A percentile compares a stretch with the other conserved stretches of the same genome.
phyloP scores from a whole-genome alignment of 2,113 vertebrate genomes.

The Thunnus thynnus region DNA sequence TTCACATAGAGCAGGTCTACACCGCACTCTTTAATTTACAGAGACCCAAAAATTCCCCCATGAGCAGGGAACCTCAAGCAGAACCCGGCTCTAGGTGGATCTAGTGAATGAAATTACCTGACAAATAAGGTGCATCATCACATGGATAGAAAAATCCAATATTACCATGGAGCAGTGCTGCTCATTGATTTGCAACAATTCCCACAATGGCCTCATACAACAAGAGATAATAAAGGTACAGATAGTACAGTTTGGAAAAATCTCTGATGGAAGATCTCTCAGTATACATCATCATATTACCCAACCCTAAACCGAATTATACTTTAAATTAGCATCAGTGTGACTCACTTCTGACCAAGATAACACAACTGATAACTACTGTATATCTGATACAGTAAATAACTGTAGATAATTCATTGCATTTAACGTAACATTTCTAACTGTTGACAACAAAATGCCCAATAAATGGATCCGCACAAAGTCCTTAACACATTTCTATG shows the following conservation, averaged over 20 bases:
- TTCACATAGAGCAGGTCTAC: no score
- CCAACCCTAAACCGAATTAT: no score
- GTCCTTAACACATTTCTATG: slow-evolving; percentile 43
- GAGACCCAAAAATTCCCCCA: no score
- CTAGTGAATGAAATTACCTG: no score
- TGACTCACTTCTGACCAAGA: not conserved
- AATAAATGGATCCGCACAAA: slow-evolving; percentile 43
- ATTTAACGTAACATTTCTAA: slow-evolving; percentile 1
- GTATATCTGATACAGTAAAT: not conserved
- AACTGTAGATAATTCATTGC: not conserved
- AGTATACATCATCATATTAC: no score
- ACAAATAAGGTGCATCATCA: not conserved
- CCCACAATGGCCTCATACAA: not conserved
- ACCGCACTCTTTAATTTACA: no score
- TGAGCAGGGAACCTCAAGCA: no score
- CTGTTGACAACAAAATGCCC: not conserved
- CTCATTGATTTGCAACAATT: not conserved
- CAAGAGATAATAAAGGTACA: not conserved
- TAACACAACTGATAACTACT: not conserved
- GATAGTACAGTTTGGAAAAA: no score
- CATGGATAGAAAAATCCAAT: not conserved
- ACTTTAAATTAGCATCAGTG: no score
- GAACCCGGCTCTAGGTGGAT: no score
- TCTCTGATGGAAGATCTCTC: no score
- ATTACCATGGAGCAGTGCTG: not conserved